A percentile compares a stretch with the other conserved stretches of the same genome.
phyloP scores from a whole-genome alignment of 1,140 invertebrate species.

The Planococcus citri region DNA sequence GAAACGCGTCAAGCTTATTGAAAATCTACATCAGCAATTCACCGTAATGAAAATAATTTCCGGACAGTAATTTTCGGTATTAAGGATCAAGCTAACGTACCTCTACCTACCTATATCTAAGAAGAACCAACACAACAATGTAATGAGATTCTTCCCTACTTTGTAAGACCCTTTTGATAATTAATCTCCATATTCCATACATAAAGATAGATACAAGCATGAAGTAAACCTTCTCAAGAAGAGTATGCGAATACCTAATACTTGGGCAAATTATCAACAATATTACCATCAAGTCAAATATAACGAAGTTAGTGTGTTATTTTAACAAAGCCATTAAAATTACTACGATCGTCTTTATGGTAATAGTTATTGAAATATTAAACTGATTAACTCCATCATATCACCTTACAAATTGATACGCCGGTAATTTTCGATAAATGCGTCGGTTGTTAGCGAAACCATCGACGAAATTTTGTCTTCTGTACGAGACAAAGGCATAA shows the following conservation, averaged over 20 bases:
- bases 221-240: neutral
- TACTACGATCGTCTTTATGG: constrained; percentile 6
- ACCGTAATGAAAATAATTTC: too few species aligned
- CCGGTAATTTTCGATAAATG: neutral
- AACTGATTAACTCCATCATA: neutral
- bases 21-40: too few species aligned
- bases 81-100: too few species aligned
- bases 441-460: neutral
- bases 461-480: too few species aligned
- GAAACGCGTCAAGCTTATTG: too few species aligned
- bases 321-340: neutral
- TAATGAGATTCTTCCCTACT: neutral
- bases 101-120: too few species aligned
- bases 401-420: neutral
- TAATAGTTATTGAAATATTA: neutral
- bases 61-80: too few species aligned
- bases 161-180: neutral
- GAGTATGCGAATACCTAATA: too few species aligned
- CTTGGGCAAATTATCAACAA: neutral
- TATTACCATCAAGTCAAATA: neutral
- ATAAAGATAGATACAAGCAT: neutral
- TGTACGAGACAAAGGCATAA: neutral
- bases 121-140: neutral
- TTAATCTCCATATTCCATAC: constrained; percentile 1
- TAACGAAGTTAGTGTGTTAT: constrained; percentile 5